phyloP scores from a whole-genome alignment of 1,140 invertebrate genomes.

The Bombus polaris region DNA sequence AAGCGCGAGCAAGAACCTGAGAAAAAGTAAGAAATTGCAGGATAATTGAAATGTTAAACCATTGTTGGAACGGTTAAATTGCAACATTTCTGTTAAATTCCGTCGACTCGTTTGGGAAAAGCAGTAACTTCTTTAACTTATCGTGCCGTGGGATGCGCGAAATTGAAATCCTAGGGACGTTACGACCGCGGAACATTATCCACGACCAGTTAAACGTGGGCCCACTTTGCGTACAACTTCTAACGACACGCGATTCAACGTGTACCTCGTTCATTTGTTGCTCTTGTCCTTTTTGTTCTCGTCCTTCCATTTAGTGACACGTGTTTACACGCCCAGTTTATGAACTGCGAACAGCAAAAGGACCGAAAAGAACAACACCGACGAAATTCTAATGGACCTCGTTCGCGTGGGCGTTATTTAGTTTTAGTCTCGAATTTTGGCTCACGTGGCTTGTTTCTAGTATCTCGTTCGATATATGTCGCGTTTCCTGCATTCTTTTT shows the following conservation, averaged over 20 bases:
- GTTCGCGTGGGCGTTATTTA: slow-evolving; percentile 28
- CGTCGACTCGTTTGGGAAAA: background rate
- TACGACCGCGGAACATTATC: background rate
- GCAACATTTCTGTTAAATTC: background rate
- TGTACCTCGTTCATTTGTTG: background rate
- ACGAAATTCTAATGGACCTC: slow-evolving; percentile 40
- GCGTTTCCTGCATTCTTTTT: background rate
- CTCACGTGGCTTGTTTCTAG: background rate
- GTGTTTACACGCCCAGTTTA: slow-evolving; percentile 58
- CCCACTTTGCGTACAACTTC: slow-evolving; percentile 33
- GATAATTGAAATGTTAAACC: too few relatives aligned
- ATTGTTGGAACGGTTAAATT: background rate
- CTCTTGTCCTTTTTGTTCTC: background rate
- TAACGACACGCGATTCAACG: slow-evolving; percentile 58
- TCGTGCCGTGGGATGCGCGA: background rate
- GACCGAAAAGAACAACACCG: slow-evolving; percentile 14
- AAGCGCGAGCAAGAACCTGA: background rate
- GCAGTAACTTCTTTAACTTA: background rate
- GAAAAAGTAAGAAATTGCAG: background rate
- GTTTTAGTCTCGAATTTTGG: background rate
- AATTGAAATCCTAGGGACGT: background rate
- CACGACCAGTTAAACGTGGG: slow-evolving; percentile 36
- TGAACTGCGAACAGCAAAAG: slow-evolving; percentile 26
- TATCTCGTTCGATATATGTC: background rate
- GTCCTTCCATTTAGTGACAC: slow-evolving; percentile 12